Evolutionary conservation across 1,140 invertebrate genomes (phyloP).

Genomic region (Mylabris phalerata): DNA sequence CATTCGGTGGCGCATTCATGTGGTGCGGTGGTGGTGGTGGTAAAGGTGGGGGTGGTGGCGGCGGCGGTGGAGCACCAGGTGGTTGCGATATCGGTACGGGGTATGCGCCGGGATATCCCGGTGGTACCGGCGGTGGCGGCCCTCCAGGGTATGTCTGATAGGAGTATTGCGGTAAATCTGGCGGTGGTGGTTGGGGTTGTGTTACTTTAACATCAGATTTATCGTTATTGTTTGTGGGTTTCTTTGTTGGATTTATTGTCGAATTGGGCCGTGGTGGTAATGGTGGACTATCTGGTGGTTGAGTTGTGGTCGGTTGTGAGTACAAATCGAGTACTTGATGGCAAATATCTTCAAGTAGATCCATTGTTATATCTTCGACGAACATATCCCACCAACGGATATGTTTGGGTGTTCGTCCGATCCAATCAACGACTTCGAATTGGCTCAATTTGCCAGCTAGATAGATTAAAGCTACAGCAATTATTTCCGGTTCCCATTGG

Average conservation of each 20-base stretch:
- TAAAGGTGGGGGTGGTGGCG: constrained; percentile 18
- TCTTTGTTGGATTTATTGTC: not conserved
- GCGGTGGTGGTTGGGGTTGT: constrained; percentile 33
- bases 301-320: constrained; percentile 51
- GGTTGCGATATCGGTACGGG: constrained; percentile 15
- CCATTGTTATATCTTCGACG: constrained; percentile 92
- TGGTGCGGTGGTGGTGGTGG: constrained; percentile 40
- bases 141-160: constrained; percentile 45
- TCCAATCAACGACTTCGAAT: constrained; percentile 92
- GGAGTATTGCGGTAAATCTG: constrained; percentile 28
- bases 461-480: constrained; percentile 96
- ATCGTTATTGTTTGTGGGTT: constrained; percentile 26
- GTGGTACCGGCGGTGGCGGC: constrained; percentile 22
- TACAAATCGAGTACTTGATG: constrained; percentile 89
- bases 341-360: constrained; percentile 94
- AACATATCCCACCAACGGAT: constrained; percentile 97
- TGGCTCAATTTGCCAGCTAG: constrained; percentile 93
- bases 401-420: constrained; percentile 72
- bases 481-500: constrained; percentile 99
- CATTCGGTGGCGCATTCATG: constrained; percentile 34
- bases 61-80: constrained; percentile 13
- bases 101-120: constrained; percentile 12
- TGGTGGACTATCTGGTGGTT: constrained; percentile 46
- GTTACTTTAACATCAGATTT: constrained; percentile 7
- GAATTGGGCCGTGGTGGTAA: constrained; percentile 37